Base-by-base conservation (phyloP, 2,888 invertebrate species). In the Alcis repandata region DNA sequence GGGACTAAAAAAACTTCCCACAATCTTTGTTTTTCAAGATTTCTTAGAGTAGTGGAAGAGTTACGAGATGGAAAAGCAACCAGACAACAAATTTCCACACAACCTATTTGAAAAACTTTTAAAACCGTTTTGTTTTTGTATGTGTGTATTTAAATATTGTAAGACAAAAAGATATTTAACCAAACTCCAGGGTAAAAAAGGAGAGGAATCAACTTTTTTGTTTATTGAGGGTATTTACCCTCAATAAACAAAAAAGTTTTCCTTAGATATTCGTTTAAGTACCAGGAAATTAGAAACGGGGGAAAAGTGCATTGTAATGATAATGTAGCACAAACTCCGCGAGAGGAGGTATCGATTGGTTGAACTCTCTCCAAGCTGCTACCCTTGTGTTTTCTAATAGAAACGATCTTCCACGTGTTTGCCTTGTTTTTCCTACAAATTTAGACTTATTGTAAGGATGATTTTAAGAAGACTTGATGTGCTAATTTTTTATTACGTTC, bases 291-390 rank as follows among this genome's bases (percentile, higher is more conserved):
- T 7, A 70, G 62, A 49, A 61, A 41, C n/a, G 15, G 27, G 45
- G 53, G 33, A 53, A 17, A 72, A 49, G 51, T 61, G 62, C 57
- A 67, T 68, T 52, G 68, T 66, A 59, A 59, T 61, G 66, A 59
- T 67, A 56, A 64, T 59, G n/a, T 33, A 58, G 54, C 52, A 49
- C 40, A 40, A 67, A 65, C 20, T 60, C 40, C 33, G 41, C 43
- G n/a, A 27, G 40, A 51, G 65, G 48, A 60, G 17, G 41, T 66
- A 66, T 66, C 52, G 65, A 70, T 65, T 67, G 61, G 22, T 60
- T 46, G 32, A 33, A 27, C 56, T 38, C 10, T 61, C 60, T 48
- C 46, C 60, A 33, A 40, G 32, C 45, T 65, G 65, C 11, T 60
- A 10, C 52, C 65, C 57, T 60, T 38, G 64, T 59, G 41, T 53